Conservation (phyloP, 2,888 invertebrate genomes). For the Andricus curvator region DNA sequence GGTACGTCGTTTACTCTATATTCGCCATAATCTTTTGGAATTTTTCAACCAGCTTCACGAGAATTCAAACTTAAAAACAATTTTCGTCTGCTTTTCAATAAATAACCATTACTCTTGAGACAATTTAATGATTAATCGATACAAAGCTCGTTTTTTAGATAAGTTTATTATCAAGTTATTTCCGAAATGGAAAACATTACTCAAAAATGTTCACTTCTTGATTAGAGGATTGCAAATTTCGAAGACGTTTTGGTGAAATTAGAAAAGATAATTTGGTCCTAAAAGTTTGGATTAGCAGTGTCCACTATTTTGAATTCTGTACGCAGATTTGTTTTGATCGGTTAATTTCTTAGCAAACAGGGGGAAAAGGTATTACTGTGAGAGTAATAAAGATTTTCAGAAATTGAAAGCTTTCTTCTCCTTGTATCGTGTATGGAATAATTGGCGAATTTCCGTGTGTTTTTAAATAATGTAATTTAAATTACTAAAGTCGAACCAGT, state of each 20-base stretch:
- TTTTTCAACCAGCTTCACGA: not conserved
- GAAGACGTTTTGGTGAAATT: slow-evolving; percentile 15
- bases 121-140: not conserved
- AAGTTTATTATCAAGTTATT: not conserved
- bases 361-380: not conserved
- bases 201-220: not conserved
- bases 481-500: slow-evolving; percentile 81
- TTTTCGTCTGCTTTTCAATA: not conserved
- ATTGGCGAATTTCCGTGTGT: not conserved
- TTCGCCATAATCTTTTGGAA: not conserved
- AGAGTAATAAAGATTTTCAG: not conserved
- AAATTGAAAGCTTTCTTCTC: not conserved
- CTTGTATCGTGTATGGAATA: not conserved
- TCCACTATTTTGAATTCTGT: not conserved
- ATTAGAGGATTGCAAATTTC: not conserved
- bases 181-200: not conserved
- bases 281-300: slow-evolving; percentile 3
- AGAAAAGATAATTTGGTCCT: slow-evolving; percentile 21
- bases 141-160: slow-evolving; percentile 1
- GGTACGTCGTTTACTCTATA: slow-evolving; percentile 57
- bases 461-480: slow-evolving; percentile 48
- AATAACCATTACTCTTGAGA: not conserved
- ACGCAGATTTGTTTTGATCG: not conserved
- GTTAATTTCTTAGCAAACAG: not conserved
- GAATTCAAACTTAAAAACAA: slow-evolving; percentile 14